Percentiles rank a stretch among this genome's conserved stretches.
These are phyloP conservation scores for Crypturellus undulatus DNA, from an alignment of 2,113 vertebrate genomes.

Conservation along the genomic window DNA sequence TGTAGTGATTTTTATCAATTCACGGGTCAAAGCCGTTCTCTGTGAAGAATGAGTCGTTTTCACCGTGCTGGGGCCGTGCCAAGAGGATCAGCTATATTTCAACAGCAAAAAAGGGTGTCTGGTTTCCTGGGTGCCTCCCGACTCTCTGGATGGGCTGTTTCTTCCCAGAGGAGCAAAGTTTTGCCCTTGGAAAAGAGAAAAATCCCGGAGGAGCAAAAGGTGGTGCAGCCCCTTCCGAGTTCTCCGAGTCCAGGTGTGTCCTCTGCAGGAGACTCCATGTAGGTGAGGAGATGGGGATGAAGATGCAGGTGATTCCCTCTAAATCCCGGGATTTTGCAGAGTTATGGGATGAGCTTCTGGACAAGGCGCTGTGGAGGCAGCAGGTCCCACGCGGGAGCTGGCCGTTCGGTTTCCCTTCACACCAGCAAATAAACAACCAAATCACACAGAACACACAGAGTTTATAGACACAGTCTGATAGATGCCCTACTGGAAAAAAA, in stretches of 20 bases:
- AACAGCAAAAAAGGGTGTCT: rapidly evolving
- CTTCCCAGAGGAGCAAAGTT: neutral
- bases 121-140: neutral
- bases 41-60: neutral
- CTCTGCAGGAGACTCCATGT: neutral
- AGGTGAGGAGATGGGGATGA: neutral
- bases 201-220: neutral
- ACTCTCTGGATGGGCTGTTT: neutral
- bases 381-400: neutral
- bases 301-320: neutral
- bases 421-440: neutral
- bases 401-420: neutral
- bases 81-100: neutral
- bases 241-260: neutral
- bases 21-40: neutral
- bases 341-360: neutral
- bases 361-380: neutral
- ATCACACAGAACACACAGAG: neutral
- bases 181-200: neutral
- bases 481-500: neutral
- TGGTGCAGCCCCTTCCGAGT: neutral
- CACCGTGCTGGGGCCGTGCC: rapidly evolving
- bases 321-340: neutral
- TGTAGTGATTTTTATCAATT: neutral
- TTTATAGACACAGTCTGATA: neutral